These are phyloP conservation scores for Steromphala cineraria DNA, from an alignment of 2,888 invertebrate genomes.

Conservation along the genomic window DNA sequence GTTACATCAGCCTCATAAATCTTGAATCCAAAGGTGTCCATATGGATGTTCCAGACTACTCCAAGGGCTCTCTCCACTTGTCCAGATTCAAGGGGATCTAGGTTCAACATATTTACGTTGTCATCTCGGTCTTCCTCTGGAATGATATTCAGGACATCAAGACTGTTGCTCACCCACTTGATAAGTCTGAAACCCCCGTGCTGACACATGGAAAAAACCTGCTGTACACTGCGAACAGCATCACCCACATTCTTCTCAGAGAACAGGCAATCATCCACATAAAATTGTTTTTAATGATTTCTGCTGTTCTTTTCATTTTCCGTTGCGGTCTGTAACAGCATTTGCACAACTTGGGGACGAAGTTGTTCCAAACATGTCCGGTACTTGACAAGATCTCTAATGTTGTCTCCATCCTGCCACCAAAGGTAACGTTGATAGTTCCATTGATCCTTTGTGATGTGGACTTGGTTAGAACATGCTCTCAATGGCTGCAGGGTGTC, in stretches of 20 bases:
- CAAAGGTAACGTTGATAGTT: constrained; percentile 36
- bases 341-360: constrained; percentile 4
- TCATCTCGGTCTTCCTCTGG: too few species aligned
- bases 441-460: constrained; percentile 31
- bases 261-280: constrained; percentile 35
- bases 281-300: constrained; percentile 29
- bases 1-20: neutral
- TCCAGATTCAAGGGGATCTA: too few species aligned
- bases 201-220: neutral
- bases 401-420: constrained; percentile 27
- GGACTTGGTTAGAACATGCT: constrained; percentile 39
- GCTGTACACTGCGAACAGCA: constrained; percentile 12
- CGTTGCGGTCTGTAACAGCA: neutral
- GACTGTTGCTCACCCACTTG: neutral
- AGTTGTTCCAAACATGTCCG: neutral
- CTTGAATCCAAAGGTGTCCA: too few species aligned
- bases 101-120: too few species aligned
- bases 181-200: neutral
- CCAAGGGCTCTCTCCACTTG: too few species aligned
- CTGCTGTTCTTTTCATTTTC: neutral
- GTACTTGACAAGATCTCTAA: neutral
- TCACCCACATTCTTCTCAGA: constrained; percentile 19
- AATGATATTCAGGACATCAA: too few species aligned
- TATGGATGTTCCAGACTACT: too few species aligned
- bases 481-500: too few species aligned